Base-by-base conservation (phyloP, 2,888 invertebrate genomes). In the Hetaerina titia region DNA sequence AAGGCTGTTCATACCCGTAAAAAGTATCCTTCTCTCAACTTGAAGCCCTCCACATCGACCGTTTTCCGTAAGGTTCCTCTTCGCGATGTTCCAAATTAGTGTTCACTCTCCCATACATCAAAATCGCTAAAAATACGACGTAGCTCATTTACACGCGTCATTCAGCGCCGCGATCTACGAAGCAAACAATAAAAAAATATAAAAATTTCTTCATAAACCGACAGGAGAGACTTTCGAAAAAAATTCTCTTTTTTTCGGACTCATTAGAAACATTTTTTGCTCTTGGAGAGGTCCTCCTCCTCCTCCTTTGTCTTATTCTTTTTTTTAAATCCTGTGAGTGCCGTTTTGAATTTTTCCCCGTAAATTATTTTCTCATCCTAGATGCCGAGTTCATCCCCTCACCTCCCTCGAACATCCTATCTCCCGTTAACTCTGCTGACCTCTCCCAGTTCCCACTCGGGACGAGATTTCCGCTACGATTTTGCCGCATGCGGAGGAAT, bases 401-500 rank as follows among this genome's bases (percentile, higher is more conserved):
- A 45, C 45, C 1, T 60, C n/a, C 17, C n/a, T 8, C 81, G 45
- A 45, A 81, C 31, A 31, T 31, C 8, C 81, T 11, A 22, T 15
- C 25, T 81, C 81, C 25, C 31, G 31, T 31, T 81, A 81, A 13
- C 31, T 31, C 81, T 25, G 81, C 22, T 81, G 81, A 81, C 81
- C 69, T 69, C n/a, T n/a, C n/a, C 11, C 69, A 6, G 31, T 13
- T 11, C 22, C 81, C 11, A 31, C 81, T 31, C 31, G 81, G 81
- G 11, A 81, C 0, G 81, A 31, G 31, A 31, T 31, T n/a, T n/a
- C 13, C 81, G 31, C 81, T 81, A 81, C 31, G 81, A 81, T 81
- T 81, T 22, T 81, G 81, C 81, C 81, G 81, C 81, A 81, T 81
- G 81, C 81, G 81, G 81, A 31, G 13, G 81, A 81, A 81, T 81